These are phyloP conservation scores for Corythornis madagascariensis DNA, from an alignment of 2,113 vertebrate genomes.

Conservation along the genomic window DNA sequence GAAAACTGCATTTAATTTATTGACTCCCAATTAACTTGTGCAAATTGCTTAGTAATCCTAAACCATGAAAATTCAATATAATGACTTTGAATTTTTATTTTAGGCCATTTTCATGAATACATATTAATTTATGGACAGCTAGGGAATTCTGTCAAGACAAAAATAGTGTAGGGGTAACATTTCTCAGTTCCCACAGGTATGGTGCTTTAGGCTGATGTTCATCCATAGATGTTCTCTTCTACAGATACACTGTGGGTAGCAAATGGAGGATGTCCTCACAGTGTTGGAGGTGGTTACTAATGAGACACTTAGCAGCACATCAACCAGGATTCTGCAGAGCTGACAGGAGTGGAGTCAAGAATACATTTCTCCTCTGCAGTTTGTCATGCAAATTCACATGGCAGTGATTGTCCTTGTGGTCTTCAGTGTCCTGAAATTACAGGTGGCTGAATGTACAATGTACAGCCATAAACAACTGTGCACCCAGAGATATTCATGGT, in stretches of 20 bases:
- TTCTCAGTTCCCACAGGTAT: neutral
- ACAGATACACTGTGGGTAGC: neutral
- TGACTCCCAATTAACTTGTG: neutral
- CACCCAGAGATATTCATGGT: neutral
- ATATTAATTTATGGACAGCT: neutral
- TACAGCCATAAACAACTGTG: neutral
- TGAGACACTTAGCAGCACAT: neutral
- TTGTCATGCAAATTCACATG: neutral
- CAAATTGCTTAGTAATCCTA: neutral
- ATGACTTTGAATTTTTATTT: slow-evolving; percentile 9
- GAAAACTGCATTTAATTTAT: neutral
- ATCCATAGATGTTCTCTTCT: neutral
- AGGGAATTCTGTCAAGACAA: neutral
- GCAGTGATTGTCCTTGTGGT: neutral
- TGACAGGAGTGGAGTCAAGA: neutral
- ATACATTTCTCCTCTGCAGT: neutral
- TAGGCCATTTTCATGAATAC: neutral
- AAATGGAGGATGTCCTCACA: neutral
- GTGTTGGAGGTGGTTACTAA: neutral
- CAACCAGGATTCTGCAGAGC: neutral
- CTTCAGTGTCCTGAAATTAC: neutral
- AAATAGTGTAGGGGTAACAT: neutral
- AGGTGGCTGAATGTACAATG: neutral
- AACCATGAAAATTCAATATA: neutral
- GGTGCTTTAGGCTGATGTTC: neutral